Conservation (phyloP, 2,113 vertebrate species). For the Pteronura brasiliensis region DNA sequence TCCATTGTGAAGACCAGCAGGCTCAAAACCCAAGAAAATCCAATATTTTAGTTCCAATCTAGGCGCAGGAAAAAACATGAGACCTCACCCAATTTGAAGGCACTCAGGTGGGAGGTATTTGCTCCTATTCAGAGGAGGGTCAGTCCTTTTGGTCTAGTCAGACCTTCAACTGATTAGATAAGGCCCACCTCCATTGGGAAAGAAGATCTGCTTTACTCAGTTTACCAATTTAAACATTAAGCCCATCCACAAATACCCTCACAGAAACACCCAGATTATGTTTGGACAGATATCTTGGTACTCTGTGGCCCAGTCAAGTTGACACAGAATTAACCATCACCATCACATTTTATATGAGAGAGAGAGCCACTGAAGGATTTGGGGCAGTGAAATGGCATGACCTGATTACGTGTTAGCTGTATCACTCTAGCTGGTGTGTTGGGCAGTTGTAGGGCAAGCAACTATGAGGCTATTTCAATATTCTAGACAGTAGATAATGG, state of each 20-base stretch:
- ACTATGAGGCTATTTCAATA: neutral
- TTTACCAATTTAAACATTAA: neutral
- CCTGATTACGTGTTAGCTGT: neutral
- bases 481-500: neutral
- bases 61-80: neutral
- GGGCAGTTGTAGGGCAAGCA: neutral
- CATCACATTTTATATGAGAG: neutral
- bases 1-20: neutral
- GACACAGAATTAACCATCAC: neutral
- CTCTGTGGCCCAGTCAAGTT: neutral
- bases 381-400: neutral
- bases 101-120: neutral
- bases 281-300: neutral
- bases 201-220: neutral
- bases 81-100: neutral
- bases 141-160: neutral
- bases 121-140: neutral
- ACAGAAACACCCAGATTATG: neutral
- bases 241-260: neutral
- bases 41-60: neutral
- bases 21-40: neutral
- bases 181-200: neutral
- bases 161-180: neutral
- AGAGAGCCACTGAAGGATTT: neutral
- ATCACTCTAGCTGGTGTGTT: neutral